Evolutionary conservation across 2,113 vertebrate genomes (phyloP).

Genomic region (Prionailurus bengalensis): DNA sequence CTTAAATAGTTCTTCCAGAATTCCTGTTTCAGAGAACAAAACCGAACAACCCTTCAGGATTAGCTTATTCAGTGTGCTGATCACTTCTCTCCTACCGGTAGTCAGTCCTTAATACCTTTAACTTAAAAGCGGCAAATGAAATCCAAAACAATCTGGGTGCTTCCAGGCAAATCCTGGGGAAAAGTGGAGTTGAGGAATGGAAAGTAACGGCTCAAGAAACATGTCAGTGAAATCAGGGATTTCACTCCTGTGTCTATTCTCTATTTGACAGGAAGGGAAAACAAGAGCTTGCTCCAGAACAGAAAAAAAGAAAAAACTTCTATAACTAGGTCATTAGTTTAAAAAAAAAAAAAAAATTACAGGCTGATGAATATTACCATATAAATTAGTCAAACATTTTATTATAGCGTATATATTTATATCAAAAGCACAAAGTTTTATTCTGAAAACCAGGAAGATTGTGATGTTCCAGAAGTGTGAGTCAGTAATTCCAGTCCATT

Average conservation of each 20-base stretch:
- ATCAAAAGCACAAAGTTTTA: constrained; percentile 79
- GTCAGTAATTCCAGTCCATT: constrained; percentile 65
- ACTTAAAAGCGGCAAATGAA: constrained; percentile 46
- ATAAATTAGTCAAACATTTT: constrained; percentile 78
- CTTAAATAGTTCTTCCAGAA: constrained; percentile 21
- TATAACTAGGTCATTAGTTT: not conserved
- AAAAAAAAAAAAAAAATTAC: constrained; percentile 19
- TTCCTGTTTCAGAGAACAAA: constrained; percentile 43
- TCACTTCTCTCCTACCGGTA: not conserved
- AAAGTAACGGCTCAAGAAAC: not conserved
- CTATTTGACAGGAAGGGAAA: constrained; percentile 29
- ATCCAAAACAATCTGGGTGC: not conserved
- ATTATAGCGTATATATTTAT: constrained; percentile 78
- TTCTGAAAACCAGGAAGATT: constrained; percentile 72
- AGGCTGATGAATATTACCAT: constrained; percentile 62
- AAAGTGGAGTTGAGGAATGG: not conserved
- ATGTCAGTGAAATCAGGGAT: not conserved
- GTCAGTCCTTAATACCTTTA: constrained; percentile 8
- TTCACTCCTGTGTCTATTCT: not conserved
- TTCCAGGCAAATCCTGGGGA: not conserved
- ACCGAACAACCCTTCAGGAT: not conserved
- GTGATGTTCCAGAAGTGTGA: constrained; percentile 60
- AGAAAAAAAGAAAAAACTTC: not conserved
- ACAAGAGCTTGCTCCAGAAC: constrained; percentile 40
- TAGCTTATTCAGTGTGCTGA: not conserved